These are phyloP conservation scores for Diprion similis DNA, from an alignment of 1,140 invertebrate species.

Conservation along the genomic window DNA sequence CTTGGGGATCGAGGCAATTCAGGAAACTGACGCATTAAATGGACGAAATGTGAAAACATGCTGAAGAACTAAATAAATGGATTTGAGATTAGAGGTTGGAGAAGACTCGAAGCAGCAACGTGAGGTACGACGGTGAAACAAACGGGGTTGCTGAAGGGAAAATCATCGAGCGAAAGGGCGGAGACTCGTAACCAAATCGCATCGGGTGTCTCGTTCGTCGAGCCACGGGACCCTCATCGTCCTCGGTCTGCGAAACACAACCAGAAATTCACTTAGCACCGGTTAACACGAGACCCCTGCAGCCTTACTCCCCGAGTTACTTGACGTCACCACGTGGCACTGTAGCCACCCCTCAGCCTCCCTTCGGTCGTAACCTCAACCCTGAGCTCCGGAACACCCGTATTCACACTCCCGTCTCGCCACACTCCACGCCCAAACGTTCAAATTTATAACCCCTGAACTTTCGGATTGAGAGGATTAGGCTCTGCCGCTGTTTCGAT, in stretches of 20 bases:
- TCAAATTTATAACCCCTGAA: constrained; percentile 2
- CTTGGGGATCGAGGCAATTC: no score
- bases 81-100: not conserved
- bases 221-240: not conserved
- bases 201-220: constrained; percentile 24
- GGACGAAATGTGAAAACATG: no score
- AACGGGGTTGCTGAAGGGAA: not conserved
- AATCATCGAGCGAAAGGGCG: not conserved
- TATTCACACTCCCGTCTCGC: not conserved
- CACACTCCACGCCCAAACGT: constrained; percentile 9
- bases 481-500: no score
- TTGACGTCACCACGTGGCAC: constrained; percentile 15
- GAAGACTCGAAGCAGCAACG: not conserved
- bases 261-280: constrained; percentile 51
- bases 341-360: constrained; percentile 1
- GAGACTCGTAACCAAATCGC: constrained; percentile 14
- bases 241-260: constrained; percentile 33
- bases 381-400: not conserved
- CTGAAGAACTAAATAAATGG: no score
- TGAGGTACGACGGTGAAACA: constrained; percentile 7
- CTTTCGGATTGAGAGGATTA: no score
- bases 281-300: constrained; percentile 37
- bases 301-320: constrained; percentile 2
- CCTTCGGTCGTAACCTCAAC: constrained; percentile 1
- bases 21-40: no score